phyloP scores from a whole-genome alignment of 2,888 invertebrate species.

The Tipula helvola region DNA sequence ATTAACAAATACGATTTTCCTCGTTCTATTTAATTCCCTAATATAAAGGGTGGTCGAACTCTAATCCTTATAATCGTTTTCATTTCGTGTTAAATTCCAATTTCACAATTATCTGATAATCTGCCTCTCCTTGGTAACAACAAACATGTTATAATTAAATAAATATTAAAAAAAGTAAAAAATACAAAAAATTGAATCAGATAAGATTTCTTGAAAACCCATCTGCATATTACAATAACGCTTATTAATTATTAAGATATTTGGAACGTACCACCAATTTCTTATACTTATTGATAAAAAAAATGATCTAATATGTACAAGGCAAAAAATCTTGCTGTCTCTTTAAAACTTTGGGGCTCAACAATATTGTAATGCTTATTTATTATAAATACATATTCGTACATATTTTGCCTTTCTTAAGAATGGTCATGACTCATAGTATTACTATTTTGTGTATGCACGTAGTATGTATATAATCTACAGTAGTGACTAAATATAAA shows the following conservation, averaged over 20 bases:
- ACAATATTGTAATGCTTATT: background rate
- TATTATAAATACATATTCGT: background rate
- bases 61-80: background rate
- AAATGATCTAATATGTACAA: background rate
- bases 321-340: background rate
- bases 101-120: background rate
- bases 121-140: background rate
- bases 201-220: background rate
- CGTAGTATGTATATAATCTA: background rate
- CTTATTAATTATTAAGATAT: background rate
- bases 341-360: background rate
- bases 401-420: background rate
- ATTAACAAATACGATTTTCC: background rate
- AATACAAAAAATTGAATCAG: background rate
- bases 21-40: background rate
- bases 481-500: background rate
- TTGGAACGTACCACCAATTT: background rate
- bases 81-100: background rate
- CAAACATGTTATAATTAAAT: background rate
- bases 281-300: background rate
- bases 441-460: background rate
- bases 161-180: background rate
- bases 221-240: background rate
- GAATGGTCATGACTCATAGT: background rate
- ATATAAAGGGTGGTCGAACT: background rate